These are phyloP conservation scores for Helarctos malayanus DNA, from an alignment of 2,797 vertebrate genomes.

Conservation along the genomic window DNA sequence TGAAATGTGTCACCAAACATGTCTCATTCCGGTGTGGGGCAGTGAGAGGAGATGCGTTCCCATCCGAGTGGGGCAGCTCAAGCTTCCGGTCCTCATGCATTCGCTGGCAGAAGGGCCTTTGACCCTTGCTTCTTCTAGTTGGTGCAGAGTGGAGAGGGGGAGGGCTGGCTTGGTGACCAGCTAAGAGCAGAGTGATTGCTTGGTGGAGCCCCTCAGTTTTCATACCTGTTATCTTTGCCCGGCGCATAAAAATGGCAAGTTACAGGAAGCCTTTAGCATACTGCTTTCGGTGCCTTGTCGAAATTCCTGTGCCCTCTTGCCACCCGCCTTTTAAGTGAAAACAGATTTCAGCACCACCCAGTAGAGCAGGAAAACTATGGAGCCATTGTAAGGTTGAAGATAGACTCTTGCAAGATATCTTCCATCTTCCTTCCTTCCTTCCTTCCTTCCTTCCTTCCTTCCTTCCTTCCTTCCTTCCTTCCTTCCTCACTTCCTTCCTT, in stretches of 20 bases:
- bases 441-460: no score
- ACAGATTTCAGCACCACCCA: neutral
- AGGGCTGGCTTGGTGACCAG: neutral
- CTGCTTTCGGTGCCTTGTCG: neutral
- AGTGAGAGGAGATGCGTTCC: neutral
- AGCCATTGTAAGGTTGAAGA: neutral
- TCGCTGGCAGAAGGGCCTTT: neutral
- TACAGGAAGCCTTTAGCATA: neutral
- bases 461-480: neutral
- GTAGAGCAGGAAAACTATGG: neutral
- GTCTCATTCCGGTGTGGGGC: neutral
- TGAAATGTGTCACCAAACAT: neutral
- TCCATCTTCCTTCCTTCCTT: neutral
- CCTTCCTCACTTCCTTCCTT: neutral
- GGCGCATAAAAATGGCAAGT: neutral
- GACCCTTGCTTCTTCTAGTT: neutral
- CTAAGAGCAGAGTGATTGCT: neutral
- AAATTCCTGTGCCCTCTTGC: neutral
- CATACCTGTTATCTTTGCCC: neutral
- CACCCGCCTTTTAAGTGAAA: neutral
- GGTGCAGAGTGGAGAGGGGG: neutral
- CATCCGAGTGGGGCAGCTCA: neutral
- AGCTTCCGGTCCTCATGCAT: rapidly evolving
- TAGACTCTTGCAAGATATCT: neutral
- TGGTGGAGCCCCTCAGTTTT: neutral